Conservation (phyloP, 2,113 vertebrate genomes). For the Cebus imitator region DNA sequence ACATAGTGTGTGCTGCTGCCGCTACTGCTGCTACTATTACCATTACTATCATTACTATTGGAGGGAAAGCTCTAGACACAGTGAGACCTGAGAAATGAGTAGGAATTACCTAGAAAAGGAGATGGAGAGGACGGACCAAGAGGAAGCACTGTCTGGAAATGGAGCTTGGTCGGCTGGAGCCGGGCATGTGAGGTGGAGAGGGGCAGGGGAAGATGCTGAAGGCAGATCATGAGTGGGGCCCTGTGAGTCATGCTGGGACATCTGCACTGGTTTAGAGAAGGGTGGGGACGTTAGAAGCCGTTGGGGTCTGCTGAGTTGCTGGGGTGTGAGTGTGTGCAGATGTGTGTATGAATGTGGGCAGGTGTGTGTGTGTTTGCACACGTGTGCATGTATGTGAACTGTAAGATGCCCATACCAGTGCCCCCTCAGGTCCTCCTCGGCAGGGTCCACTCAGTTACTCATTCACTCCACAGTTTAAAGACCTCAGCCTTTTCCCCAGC, state of each 20-base stretch:
- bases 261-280: not conserved
- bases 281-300: not conserved
- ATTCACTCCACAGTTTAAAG: not conserved
- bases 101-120: not conserved
- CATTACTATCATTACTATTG: not conserved
- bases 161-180: not conserved
- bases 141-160: not conserved
- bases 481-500: not conserved
- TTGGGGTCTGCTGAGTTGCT: not conserved
- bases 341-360: too few relatives aligned
- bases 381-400: too few relatives aligned
- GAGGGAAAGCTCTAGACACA: not conserved
- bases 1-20: rapidly evolving
- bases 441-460: not conserved
- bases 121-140: not conserved
- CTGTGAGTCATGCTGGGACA: not conserved
- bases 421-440: not conserved
- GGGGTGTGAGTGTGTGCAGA: not conserved
- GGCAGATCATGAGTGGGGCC: not conserved
- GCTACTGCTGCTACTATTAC: not conserved
- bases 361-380: too few relatives aligned
- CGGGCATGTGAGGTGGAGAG: not conserved
- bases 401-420: rapidly evolving
- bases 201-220: not conserved
- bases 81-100: not conserved